phyloP scores from a whole-genome alignment of 2,888 invertebrate genomes.

The Girardia tigrina region DNA sequence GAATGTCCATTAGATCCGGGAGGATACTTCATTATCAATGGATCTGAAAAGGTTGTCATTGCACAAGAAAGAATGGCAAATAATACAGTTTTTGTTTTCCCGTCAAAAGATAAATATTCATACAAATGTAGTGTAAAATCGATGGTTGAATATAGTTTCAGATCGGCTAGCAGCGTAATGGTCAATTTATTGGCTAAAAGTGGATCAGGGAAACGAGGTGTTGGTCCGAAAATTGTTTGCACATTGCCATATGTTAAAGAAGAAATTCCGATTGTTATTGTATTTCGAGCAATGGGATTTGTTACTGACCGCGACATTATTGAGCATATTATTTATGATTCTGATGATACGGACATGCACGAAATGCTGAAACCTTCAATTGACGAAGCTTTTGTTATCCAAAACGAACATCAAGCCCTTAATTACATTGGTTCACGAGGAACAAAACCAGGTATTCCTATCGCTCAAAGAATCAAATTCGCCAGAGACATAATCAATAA shows the following conservation, averaged over 20 bases:
- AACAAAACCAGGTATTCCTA: slow-evolving; percentile 89
- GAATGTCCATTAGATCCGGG: slow-evolving; percentile 98
- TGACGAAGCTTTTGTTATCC: slow-evolving; percentile 97
- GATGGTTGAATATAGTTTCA: slow-evolving; percentile 70
- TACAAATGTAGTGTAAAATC: slow-evolving; percentile 95
- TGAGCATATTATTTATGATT: slow-evolving; percentile 98
- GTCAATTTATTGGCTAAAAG: slow-evolving; percentile 99
- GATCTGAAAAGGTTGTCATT: slow-evolving; percentile 90
- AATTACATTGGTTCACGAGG: slow-evolving; percentile 97
- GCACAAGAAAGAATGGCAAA: slow-evolving; percentile 99
- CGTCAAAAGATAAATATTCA: slow-evolving; percentile 98
- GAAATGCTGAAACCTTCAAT: slow-evolving; percentile 98
- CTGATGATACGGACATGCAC: slow-evolving; percentile 99
- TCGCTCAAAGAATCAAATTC: slow-evolving; percentile 96
- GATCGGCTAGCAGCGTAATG: slow-evolving; percentile 93
- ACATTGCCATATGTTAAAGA: slow-evolving; percentile 96
- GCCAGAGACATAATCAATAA: slow-evolving; percentile 97
- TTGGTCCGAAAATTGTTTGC: slow-evolving; percentile 91
- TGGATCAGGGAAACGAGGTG: slow-evolving; percentile 90
- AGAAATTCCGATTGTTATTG: slow-evolving; percentile 99
- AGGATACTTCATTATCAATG: slow-evolving; percentile 98
- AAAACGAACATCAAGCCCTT: slow-evolving; percentile 87
- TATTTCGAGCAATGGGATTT: slow-evolving; percentile 94
- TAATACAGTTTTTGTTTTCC: slow-evolving; percentile 97
- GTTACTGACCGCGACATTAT: slow-evolving; percentile 97